Conservation (phyloP, 2,797 vertebrate genomes). For the Eupleurogrammus muticus region DNA sequence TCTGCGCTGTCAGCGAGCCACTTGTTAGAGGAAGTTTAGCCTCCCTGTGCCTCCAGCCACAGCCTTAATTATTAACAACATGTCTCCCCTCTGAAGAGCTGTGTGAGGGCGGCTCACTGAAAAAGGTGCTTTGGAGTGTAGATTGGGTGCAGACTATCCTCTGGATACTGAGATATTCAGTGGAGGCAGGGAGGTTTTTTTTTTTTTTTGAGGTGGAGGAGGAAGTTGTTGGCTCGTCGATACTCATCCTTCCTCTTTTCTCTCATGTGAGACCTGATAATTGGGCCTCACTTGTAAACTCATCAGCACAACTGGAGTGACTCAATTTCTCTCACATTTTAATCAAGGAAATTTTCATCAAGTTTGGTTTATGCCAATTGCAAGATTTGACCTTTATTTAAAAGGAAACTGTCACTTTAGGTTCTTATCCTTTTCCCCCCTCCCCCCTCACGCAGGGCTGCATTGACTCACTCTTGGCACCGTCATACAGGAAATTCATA, state of each 20-base stretch:
- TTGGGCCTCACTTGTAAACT: conserved; percentile 63
- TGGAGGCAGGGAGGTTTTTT: conserved; percentile 27
- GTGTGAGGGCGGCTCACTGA: conserved; percentile 70
- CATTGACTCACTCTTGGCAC: conserved; percentile 41
- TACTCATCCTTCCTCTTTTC: conserved; percentile 22
- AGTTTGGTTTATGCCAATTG: conserved; percentile 29
- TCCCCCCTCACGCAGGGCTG: conserved; percentile 20
- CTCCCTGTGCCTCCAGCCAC: conserved; percentile 83
- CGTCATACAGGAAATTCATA: conserved; percentile 39
- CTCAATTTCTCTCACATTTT: conserved; percentile 49
- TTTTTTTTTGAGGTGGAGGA: too few relatives aligned
- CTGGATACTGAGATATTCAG: conserved; percentile 52
- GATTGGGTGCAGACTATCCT: conserved; percentile 57
- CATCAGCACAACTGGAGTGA: conserved; percentile 45
- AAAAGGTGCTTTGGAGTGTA: conserved; percentile 73
- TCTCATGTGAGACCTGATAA: conserved; percentile 42
- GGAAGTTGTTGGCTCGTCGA: conserved; percentile 39
- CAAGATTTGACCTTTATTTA: conserved; percentile 29
- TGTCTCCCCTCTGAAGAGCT: conserved; percentile 77
- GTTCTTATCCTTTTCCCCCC: conserved; percentile 17
- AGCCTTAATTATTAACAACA: conserved; percentile 86
- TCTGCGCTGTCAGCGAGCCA: conserved; percentile 82
- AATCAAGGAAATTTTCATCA: conserved; percentile 59
- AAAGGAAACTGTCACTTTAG: conserved; percentile 32
- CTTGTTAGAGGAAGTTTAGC: conserved; percentile 87